These are phyloP conservation scores for Acrocephalus kingi DNA, from an alignment of 2,113 vertebrate genomes.

Conservation along the genomic window DNA sequence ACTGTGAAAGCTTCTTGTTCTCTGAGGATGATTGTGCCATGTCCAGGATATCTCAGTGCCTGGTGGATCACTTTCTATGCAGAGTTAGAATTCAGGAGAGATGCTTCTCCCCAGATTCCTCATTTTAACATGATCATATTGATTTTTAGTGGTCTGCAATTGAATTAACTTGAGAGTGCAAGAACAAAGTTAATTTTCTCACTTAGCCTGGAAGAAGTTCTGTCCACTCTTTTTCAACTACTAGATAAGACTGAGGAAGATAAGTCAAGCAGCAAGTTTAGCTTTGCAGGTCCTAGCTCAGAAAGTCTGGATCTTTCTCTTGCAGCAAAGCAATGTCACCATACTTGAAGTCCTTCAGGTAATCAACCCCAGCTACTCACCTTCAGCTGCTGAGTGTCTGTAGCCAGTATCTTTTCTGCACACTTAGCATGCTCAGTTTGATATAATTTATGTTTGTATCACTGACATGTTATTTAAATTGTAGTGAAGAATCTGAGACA, in stretches of 20 bases:
- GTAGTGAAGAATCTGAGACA: neutral
- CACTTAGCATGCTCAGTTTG: neutral
- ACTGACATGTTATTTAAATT: neutral
- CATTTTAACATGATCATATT: neutral
- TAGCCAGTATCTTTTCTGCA: neutral
- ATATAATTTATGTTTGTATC: neutral
- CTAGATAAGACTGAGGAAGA: neutral
- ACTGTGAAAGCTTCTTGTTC: neutral
- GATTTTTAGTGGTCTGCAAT: neutral
- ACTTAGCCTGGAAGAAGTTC: neutral
- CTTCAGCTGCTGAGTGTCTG: neutral
- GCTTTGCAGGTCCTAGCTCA: neutral
- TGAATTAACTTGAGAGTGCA: neutral
- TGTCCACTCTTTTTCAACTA: neutral
- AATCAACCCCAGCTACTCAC: neutral
- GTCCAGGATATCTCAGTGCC: neutral
- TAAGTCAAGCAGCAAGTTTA: neutral
- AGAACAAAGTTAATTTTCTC: neutral
- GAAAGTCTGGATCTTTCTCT: neutral
- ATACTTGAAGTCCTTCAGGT: neutral
- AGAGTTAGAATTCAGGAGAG: neutral
- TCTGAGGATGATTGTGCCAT: neutral
- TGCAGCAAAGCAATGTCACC: neutral
- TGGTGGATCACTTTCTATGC: neutral
- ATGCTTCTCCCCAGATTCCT: neutral